phyloP scores from a whole-genome alignment of 1,140 invertebrate species.

The Papilio helenus region DNA sequence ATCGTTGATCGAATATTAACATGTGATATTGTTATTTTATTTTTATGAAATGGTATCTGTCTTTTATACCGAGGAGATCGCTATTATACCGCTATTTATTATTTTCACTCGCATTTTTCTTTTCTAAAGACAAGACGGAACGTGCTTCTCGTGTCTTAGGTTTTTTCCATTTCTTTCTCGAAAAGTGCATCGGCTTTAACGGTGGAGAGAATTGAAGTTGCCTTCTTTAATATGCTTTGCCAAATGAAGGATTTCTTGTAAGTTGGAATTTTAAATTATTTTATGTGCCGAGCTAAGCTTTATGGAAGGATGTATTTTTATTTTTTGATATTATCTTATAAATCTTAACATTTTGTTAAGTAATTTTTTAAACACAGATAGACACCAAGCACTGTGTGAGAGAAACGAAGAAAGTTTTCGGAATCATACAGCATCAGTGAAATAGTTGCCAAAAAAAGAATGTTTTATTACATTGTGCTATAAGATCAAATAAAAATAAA shows the following conservation, averaged over 20 bases:
- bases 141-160: conserved; percentile 67
- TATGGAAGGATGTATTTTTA: neutral
- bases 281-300: conserved; percentile 37
- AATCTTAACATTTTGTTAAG: neutral
- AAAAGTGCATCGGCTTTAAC: conserved; percentile 48
- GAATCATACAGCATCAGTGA: neutral
- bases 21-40: too few species aligned
- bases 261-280: conserved; percentile 72
- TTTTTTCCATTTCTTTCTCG: conserved; percentile 59
- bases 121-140: conserved; percentile 73
- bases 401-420: neutral
- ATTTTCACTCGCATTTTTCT: conserved; percentile 76
- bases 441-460: neutral
- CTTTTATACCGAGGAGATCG: conserved; percentile 80
- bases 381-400: too few species aligned
- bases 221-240: conserved; percentile 60
- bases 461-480: neutral
- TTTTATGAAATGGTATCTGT: too few species aligned
- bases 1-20: too few species aligned
- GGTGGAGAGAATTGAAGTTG: conserved; percentile 68
- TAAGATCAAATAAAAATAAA: neutral
- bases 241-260: conserved; percentile 65
- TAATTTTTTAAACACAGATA: neutral
- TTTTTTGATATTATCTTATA: neutral
- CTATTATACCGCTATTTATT: conserved; percentile 82